Conservation (phyloP, 2,888 invertebrate species). For the Scaptomyza cyrtandrae region DNA sequence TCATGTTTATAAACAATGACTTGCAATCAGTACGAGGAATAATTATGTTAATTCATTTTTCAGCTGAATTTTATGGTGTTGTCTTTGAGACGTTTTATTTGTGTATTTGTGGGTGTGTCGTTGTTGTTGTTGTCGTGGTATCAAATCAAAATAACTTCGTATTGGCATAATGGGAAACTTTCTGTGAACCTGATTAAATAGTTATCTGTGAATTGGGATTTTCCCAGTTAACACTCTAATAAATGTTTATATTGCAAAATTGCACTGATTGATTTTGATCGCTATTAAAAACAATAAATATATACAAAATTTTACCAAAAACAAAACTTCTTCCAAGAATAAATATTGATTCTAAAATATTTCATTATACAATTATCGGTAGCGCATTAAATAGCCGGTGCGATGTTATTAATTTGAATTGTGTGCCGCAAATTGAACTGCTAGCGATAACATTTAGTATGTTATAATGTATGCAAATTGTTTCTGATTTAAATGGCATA, state of each 20-base stretch:
- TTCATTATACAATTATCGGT: background rate
- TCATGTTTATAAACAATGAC: constrained; percentile 35
- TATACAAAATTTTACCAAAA: background rate
- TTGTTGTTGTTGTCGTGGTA: background rate
- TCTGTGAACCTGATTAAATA: background rate
- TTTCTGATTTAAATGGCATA: constrained; percentile 42
- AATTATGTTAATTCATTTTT: constrained; percentile 32
- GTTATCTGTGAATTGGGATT: constrained; percentile 19
- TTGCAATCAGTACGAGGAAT: background rate
- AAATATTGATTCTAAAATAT: background rate
- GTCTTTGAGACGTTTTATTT: background rate
- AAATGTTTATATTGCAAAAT: background rate
- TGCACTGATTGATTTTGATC: background rate
- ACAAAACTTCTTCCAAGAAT: background rate
- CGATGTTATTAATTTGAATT: background rate
- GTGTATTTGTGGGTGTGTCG: constrained; percentile 20
- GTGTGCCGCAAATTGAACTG: constrained; percentile 34
- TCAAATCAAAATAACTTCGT: constrained; percentile 7
- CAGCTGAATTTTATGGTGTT: constrained; percentile 2
- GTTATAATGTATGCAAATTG: constrained; percentile 60
- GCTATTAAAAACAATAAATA: background rate
- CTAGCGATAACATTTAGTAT: constrained; percentile 41
- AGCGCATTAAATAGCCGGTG: constrained; percentile 29
- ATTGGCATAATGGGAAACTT: constrained; percentile 1
- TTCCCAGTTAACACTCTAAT: background rate